Percentiles rank a stretch among this genome's conserved stretches.
These are phyloP conservation scores for Myoxocephalus aenaeus DNA, from an alignment of 2,797 vertebrate species.

Conservation along the genomic window DNA sequence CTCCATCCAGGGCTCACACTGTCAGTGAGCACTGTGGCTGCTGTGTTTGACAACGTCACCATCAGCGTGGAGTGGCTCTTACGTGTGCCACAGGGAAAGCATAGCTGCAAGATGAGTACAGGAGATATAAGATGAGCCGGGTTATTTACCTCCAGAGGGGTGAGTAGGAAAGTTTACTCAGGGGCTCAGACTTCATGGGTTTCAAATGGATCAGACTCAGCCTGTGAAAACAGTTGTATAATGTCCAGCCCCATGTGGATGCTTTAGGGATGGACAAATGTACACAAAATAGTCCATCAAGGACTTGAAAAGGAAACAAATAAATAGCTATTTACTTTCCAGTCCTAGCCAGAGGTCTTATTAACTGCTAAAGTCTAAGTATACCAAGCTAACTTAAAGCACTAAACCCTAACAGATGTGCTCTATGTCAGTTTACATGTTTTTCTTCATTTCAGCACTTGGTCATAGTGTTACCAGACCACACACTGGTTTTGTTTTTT, in stretches of 20 bases:
- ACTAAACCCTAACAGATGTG: not conserved
- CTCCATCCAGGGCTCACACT: slow-evolving; percentile 46
- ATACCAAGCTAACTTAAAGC: not conserved
- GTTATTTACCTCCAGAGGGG: slow-evolving; percentile 29
- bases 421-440: not conserved
- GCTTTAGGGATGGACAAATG: not conserved
- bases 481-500: not conserved
- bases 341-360: not conserved
- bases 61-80: slow-evolving; percentile 47
- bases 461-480: not conserved
- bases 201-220: not conserved
- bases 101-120: slow-evolving; percentile 52
- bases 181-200: not conserved
- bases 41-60: slow-evolving; percentile 45
- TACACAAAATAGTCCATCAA: not conserved
- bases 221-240: not conserved
- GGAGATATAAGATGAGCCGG: no score
- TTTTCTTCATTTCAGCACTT: not conserved
- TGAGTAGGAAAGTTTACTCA: slow-evolving; percentile 30
- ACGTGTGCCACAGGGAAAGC: not conserved
- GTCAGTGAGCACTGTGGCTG: slow-evolving; percentile 30
- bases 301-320: not conserved
- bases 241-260: not conserved
- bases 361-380: not conserved
- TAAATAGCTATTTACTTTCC: not conserved